Base-by-base conservation (phyloP, 2,888 invertebrate species). In the Acanthococcus lagerstroemiae region DNA sequence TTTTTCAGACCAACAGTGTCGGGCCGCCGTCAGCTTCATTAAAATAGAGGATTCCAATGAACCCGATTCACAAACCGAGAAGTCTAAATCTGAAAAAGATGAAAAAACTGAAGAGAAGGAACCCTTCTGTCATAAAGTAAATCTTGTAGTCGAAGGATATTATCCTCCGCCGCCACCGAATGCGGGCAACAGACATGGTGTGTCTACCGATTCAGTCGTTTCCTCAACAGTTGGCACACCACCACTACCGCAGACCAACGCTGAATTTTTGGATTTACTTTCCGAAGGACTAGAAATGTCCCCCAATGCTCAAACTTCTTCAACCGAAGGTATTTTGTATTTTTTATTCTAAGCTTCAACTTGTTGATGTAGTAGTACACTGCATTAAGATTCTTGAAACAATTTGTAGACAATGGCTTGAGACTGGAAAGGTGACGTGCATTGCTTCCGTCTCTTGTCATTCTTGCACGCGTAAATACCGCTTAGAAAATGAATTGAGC, bases 131-230 rank as follows among this genome's bases (percentile, higher is more conserved):
- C 26, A 50, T 5, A 72, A 72, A 66, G 74, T 75, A 22, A 84
- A 84, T 56, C 76, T 85, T 4, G 82, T 83, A 55, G 82, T 85
- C 22, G 84, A 85, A 73, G 83, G 84, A 71, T 84, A 83, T 72
- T 84, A 82, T 75, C 78, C 82, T 70, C 74, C 78, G 1, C 27
- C 56, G 6, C 45, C 55, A 25, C 12, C 19, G 27, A 45, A 21
- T n/a, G 27, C n/a, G 4, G 19, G 17, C 15, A 45, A 44, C 21
- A 55, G 19, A 25, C 45, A 26, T 21, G 24, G 3, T 44, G 27
- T 9, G 9, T 26, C 55, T 24, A 22, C 55, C 15, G 56, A 55
- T 48, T 55, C 66, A 5, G 30, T 66, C 19, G 55, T 66, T 7
- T 66, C 66, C n/a, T 66, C 66, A 3, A 66, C 66, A 6, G 66